These are phyloP conservation scores for Rhabdophis nuchalis DNA, from an alignment of 2,797 vertebrate genomes.

Conservation along the genomic window DNA sequence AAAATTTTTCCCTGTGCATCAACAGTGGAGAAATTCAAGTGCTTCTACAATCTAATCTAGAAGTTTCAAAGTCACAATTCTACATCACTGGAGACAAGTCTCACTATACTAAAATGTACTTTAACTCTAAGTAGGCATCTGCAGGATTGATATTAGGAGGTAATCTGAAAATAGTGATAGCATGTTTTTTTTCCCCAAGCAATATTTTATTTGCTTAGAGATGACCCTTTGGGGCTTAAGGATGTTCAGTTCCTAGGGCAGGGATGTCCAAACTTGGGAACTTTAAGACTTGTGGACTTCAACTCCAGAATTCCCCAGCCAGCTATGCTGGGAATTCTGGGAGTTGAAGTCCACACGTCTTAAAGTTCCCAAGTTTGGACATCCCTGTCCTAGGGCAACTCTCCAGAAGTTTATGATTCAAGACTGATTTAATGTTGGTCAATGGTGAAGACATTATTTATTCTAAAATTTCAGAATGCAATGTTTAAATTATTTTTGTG, in stretches of 20 bases:
- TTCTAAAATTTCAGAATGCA: neutral
- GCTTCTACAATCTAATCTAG: neutral
- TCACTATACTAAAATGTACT: neutral
- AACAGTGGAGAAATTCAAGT: neutral
- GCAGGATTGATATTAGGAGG: neutral
- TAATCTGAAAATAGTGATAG: neutral
- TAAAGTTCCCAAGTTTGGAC: no score
- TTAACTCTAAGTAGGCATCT: neutral
- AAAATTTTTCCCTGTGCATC: neutral
- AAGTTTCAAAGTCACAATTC: neutral
- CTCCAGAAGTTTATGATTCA: neutral
- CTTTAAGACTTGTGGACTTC: no score
- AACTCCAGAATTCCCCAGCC: no score
- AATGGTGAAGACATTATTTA: neutral
- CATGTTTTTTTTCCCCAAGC: neutral
- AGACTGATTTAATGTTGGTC: neutral
- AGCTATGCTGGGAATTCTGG: no score
- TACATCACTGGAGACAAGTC: neutral
- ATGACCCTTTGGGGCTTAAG: neutral
- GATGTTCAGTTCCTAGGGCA: neutral
- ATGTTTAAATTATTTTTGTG: neutral
- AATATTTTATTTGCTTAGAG: neutral
- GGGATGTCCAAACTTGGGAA: no score
- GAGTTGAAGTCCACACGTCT: no score
- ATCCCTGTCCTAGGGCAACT: neutral